Evolutionary conservation across 2,888 invertebrate species (phyloP), one percentile per base, ranked within the genome.

Genomic region (Cremastinae sp.): DNA sequence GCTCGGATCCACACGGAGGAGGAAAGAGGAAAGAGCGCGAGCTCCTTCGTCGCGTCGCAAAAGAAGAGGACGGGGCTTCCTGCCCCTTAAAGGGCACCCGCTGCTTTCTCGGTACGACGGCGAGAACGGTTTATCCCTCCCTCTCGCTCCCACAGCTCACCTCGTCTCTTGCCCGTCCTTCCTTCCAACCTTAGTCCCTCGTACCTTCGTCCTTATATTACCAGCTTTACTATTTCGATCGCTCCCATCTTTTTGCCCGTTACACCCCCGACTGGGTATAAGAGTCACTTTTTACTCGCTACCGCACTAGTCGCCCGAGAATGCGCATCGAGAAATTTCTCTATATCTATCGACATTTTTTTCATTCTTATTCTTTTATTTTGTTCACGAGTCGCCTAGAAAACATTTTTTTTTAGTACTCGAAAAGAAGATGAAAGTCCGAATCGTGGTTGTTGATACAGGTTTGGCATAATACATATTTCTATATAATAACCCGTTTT

Each of bases 1-100:
- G 16, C 12, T 49, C 43, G 64, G 53, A 51, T 10, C 41, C 9
- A 51, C n/a, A 38, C 28, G 47, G 28, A 59, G 16, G 47, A 61
- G 54, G 43, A 54, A 59, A n/a, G 47, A 61, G 54, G 43, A 54
- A 10, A 62, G 53, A 58, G 45, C 62, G 73, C 73, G 65, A 76
- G 77, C 65, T 20, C 38, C 20, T 53, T 51, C 41, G 58, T 53
- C 64, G 53, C 56, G 61, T 73, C 70, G 73, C 70, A 75, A n/a
- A n/a, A 75, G 81, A 83, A 83, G 80, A 80, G 78, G 80, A 80
- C 78, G 80, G 59, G 28, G 79, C 83, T 61, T 74, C 56, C 81
- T 43, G n/a, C 83, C 78, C 84, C 83, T 83, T 85, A 84, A 83
- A 79, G 81, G 84, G 82, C 79, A 75, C 83, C 79, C 79, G 79